Evolutionary conservation across 1,140 invertebrate genomes (phyloP).

Genomic region (Sinella curviseta): DNA sequence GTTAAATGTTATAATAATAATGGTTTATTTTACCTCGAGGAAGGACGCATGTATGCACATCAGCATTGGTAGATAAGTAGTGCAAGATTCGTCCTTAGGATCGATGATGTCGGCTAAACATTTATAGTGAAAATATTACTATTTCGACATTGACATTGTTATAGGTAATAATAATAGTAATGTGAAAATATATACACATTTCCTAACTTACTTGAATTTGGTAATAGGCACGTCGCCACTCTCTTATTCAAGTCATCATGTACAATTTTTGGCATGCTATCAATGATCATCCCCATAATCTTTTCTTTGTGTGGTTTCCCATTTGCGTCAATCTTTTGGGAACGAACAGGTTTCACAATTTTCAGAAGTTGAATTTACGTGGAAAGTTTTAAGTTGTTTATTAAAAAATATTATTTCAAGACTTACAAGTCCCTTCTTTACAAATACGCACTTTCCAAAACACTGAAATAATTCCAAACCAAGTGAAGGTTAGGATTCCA

Average conservation of each 20-base stretch:
- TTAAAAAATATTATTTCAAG: too few relatives aligned
- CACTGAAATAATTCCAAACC: slow-evolving; percentile 33
- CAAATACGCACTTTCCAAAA: slow-evolving; percentile 39
- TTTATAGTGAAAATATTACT: too few relatives aligned
- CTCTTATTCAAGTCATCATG: slow-evolving; percentile 31
- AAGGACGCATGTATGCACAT: slow-evolving; percentile 39
- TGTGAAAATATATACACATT: too few relatives aligned
- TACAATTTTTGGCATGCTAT: slow-evolving; percentile 28
- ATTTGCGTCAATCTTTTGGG: slow-evolving; percentile 31
- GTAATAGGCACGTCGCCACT: slow-evolving; percentile 25
- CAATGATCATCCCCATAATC: slow-evolving; percentile 28
- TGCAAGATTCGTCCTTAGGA: slow-evolving; percentile 28
- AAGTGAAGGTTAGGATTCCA: background rate
- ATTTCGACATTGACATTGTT: too few relatives aligned
- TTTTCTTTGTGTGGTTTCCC: slow-evolving; percentile 38
- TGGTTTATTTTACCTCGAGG: slow-evolving; percentile 13
- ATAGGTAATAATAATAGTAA: too few relatives aligned
- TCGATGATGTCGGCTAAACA: slow-evolving; percentile 30
- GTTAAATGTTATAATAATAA: background rate
- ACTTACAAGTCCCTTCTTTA: slow-evolving; percentile 33
- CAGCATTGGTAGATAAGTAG: slow-evolving; percentile 24
- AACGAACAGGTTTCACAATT: background rate
- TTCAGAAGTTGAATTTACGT: background rate
- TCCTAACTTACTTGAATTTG: slow-evolving; percentile 30
- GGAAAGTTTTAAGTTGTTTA: too few relatives aligned